These are phyloP conservation scores for Enchytraeus crypticus DNA, from an alignment of 2,888 invertebrate genomes.

Conservation along the genomic window DNA sequence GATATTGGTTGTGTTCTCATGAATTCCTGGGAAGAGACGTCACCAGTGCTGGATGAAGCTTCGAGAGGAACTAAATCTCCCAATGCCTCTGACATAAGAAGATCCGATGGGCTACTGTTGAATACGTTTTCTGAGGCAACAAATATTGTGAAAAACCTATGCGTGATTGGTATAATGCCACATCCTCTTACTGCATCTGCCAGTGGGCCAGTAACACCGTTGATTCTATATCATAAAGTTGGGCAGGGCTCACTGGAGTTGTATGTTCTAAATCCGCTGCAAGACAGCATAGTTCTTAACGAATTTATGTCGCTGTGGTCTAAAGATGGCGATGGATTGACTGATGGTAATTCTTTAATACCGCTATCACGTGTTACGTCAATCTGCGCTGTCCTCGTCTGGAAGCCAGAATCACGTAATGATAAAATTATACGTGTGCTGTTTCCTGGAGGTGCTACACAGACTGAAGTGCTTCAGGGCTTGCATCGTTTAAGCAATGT, in stretches of 20 bases:
- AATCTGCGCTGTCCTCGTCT: slow-evolving; percentile 85
- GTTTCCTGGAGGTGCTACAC: slow-evolving; percentile 90
- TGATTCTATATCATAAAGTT: slow-evolving; percentile 92
- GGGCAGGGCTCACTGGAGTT: slow-evolving; percentile 78
- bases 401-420: slow-evolving; percentile 86
- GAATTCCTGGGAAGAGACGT: slow-evolving; percentile 68
- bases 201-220: slow-evolving; percentile 65
- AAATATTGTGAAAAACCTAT: slow-evolving; percentile 73
- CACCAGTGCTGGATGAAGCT: slow-evolving; percentile 55
- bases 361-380: slow-evolving; percentile 76
- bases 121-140: slow-evolving; percentile 78
- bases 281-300: slow-evolving; percentile 83
- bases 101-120: slow-evolving; percentile 58
- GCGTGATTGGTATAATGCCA: slow-evolving; percentile 67
- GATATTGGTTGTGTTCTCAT: slow-evolving; percentile 94
- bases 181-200: slow-evolving; percentile 69
- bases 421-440: slow-evolving; percentile 87
- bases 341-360: slow-evolving; percentile 54
- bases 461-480: slow-evolving; percentile 88
- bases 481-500: slow-evolving; percentile 81
- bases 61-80: slow-evolving; percentile 21
- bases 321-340: slow-evolving; percentile 54
- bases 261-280: slow-evolving; percentile 84
- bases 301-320: slow-evolving; percentile 88
- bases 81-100: no score